Evolutionary conservation across 2,888 invertebrate species (phyloP).

Genomic region (Selenia dentaria): DNA sequence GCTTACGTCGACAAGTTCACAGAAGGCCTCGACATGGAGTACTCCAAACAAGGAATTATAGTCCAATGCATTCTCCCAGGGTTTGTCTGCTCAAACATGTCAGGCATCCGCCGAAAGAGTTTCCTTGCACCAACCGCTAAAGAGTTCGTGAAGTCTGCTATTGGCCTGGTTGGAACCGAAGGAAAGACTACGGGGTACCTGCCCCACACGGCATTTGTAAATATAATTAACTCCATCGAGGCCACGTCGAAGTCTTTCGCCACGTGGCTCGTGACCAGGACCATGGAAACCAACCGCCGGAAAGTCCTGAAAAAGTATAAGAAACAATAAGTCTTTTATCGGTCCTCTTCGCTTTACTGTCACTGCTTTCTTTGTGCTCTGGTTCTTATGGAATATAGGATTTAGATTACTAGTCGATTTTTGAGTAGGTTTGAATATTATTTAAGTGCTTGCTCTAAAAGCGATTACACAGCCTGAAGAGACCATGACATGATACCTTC

Average conservation of each 20-base stretch:
- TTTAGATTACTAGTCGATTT: no score
- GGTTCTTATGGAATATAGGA: constrained; percentile 15
- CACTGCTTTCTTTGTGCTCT: constrained; percentile 7
- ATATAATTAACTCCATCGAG: constrained; percentile 71
- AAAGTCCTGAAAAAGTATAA: constrained; percentile 84
- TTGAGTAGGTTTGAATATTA: no score
- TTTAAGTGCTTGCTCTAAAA: no score
- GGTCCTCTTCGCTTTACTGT: constrained; percentile 13
- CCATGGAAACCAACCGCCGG: constrained; percentile 87
- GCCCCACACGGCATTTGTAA: constrained; percentile 87
- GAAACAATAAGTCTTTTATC: constrained; percentile 57
- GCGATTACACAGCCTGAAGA: no score
- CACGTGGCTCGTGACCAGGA: constrained; percentile 86
- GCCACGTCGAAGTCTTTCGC: constrained; percentile 80
- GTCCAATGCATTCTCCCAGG: constrained; percentile 94
- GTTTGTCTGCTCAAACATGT: constrained; percentile 96
- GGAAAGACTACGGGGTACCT: constrained; percentile 90
- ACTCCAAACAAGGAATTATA: constrained; percentile 88
- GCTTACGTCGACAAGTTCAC: constrained; percentile 93
- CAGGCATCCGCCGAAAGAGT: constrained; percentile 89
- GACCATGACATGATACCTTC: no score
- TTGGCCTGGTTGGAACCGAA: constrained; percentile 89
- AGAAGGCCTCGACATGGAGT: constrained; percentile 90
- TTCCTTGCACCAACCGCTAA: constrained; percentile 91
- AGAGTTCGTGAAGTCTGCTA: constrained; percentile 88